These are phyloP conservation scores for Drosophila paranaensis DNA, from an alignment of 2,888 invertebrate genomes.

Conservation along the genomic window DNA sequence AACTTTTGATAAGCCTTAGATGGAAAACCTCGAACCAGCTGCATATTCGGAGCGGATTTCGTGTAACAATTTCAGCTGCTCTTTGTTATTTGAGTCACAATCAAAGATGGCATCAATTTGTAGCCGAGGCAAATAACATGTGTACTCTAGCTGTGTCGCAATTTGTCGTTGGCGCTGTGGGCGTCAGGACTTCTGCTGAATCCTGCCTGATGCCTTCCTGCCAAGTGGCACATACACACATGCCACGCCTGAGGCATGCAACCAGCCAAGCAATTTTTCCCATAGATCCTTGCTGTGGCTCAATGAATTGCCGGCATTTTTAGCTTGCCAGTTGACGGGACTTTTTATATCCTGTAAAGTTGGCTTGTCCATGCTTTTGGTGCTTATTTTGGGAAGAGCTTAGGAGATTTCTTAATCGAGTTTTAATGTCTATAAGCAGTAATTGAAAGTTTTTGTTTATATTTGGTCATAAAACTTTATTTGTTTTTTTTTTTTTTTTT, in stretches of 20 bases:
- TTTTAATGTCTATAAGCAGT: too few relatives aligned
- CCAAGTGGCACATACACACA: slow-evolving; percentile 37
- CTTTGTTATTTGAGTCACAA: slow-evolving; percentile 43
- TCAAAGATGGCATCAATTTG: slow-evolving; percentile 18
- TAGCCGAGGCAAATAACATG: not conserved
- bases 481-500: too few relatives aligned
- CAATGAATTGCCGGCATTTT: not conserved
- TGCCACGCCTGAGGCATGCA: slow-evolving; percentile 48
- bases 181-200: slow-evolving; percentile 22
- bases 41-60: slow-evolving; percentile 26
- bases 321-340: not conserved
- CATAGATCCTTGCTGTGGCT: slow-evolving; percentile 10
- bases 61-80: slow-evolving; percentile 35
- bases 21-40: not conserved
- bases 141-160: slow-evolving; percentile 1
- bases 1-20: slow-evolving; percentile 24
- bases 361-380: too few relatives aligned
- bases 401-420: not conserved
- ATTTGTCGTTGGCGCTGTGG: slow-evolving; percentile 10
- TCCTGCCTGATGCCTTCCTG: slow-evolving; percentile 18
- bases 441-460: too few relatives aligned
- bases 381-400: not conserved
- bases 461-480: too few relatives aligned
- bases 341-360: slow-evolving; percentile 2
- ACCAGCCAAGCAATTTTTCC: slow-evolving; percentile 32